phyloP scores from a whole-genome alignment of 2,888 invertebrate genomes.

The Acleris emargana region DNA sequence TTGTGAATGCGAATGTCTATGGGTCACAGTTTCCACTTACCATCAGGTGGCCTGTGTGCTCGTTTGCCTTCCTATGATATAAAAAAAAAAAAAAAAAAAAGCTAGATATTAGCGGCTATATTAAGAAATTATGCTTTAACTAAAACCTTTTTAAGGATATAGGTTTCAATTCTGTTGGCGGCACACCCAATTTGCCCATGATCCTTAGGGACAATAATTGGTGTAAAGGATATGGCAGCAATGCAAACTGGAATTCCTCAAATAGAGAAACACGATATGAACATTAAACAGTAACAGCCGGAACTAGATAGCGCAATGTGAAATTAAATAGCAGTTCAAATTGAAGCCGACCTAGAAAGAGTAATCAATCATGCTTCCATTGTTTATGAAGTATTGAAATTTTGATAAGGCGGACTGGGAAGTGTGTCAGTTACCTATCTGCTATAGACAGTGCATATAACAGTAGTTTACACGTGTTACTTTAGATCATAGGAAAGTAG shows the following conservation, averaged over 20 bases:
- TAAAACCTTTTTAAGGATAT: too few species aligned
- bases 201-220: slow-evolving; percentile 16
- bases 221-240: slow-evolving; percentile 24
- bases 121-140: too few species aligned
- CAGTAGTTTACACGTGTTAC: too few species aligned
- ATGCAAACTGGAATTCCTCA: slow-evolving; percentile 22
- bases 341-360: slow-evolving; percentile 32
- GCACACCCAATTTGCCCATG: too few species aligned
- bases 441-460: slow-evolving; percentile 5
- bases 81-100: too few species aligned
- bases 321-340: slow-evolving; percentile 19
- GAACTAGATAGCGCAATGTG: slow-evolving; percentile 34
- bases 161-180: too few species aligned
- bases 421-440: slow-evolving; percentile 11
- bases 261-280: slow-evolving; percentile 24
- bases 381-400: slow-evolving; percentile 32
- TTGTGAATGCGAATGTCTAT: too few species aligned
- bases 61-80: too few species aligned
- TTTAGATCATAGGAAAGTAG: too few species aligned
- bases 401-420: slow-evolving; percentile 26
- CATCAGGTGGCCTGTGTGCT: too few species aligned
- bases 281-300: slow-evolving; percentile 22
- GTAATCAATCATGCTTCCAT: slow-evolving; percentile 30
- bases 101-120: too few species aligned
- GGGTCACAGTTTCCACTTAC: too few species aligned